Percentiles rank a stretch among this genome's conserved stretches.
Conservation (phyloP, 2,797 vertebrate species). For the Ibycter americanus region DNA sequence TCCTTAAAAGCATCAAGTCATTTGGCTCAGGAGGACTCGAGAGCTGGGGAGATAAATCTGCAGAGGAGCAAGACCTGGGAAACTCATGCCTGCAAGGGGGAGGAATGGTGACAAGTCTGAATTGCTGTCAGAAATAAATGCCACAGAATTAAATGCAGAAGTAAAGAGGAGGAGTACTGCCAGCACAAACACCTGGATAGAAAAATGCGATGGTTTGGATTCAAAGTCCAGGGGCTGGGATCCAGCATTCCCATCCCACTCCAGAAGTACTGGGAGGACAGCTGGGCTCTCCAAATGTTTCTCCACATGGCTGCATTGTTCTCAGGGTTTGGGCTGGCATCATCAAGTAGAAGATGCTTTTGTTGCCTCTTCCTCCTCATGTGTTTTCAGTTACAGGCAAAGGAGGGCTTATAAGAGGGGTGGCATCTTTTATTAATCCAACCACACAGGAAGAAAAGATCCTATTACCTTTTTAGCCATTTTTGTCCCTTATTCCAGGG, state of each 20-base stretch:
- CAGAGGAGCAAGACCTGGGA: not conserved
- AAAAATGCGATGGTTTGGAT: not conserved
- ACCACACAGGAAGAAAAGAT: not conserved
- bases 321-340: not conserved
- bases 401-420: not conserved
- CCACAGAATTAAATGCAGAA: not conserved
- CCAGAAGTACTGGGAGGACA: not conserved
- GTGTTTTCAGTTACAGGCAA: not conserved
- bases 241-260: not conserved
- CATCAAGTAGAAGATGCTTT: not conserved
- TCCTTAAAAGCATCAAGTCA: not conserved
- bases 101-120: not conserved
- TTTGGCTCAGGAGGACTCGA: not conserved
- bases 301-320: rapidly evolving
- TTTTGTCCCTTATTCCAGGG: not conserved
- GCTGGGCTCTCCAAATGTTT: not conserved
- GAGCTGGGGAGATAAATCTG: not conserved
- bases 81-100: not conserved
- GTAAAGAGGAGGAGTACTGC: not conserved
- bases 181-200: not conserved
- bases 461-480: not conserved
- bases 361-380: not conserved
- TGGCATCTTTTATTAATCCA: not conserved
- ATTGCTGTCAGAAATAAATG: not conserved
- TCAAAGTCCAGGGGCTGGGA: not conserved